Evolutionary conservation across 1,140 invertebrate genomes (phyloP), one percentile per base, ranked within the genome.

Genomic region (Pogonomyrmex californicus): DNA sequence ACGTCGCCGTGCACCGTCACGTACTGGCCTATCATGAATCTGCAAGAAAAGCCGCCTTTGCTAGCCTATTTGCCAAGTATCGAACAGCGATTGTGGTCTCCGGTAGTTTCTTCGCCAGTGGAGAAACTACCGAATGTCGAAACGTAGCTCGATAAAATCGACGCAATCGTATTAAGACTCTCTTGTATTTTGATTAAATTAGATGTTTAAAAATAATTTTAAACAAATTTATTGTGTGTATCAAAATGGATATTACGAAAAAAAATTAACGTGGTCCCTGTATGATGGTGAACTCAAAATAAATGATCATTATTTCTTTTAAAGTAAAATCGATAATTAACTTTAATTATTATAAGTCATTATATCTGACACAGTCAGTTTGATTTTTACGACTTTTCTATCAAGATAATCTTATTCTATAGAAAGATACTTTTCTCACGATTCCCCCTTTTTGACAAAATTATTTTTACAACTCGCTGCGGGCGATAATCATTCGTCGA

Each of bases 1-100:
- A 99, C 98, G 94, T 99, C 98, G 90, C 98, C 98, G 94, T 98
- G 98, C 12, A 98, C 96, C 1, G 98, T 99, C 76, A 98, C 98
- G 95, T 98, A 98, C 95, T 99, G 98, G 30, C 98, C 98, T 56
- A 98, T 98, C 91, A 98, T 96, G 94, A 98, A 98, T 91, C 98
- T 97, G 58, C 17, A 73, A 78, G 44, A 47, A 77, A 81, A 83
- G 23, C 60, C 68, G 54, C 5, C 60, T 60, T 73, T 33, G n/a
- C 17, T 41, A 60, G n/a, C 49, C 36, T 10, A 56, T 36, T 4
- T 23, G 49, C 6, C 23, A 4, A 12, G 1, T 36, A 36, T 36
- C 47, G 5, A 23, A 33, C 38, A 30, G 9, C 49, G 23, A 81
- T 81, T 23, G 23, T 23, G 23, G 23, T 23, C 23, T 23, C 23